These are phyloP conservation scores for Anarrhichthys ocellatus DNA, from an alignment of 2,113 vertebrate genomes.

Conservation along the genomic window DNA sequence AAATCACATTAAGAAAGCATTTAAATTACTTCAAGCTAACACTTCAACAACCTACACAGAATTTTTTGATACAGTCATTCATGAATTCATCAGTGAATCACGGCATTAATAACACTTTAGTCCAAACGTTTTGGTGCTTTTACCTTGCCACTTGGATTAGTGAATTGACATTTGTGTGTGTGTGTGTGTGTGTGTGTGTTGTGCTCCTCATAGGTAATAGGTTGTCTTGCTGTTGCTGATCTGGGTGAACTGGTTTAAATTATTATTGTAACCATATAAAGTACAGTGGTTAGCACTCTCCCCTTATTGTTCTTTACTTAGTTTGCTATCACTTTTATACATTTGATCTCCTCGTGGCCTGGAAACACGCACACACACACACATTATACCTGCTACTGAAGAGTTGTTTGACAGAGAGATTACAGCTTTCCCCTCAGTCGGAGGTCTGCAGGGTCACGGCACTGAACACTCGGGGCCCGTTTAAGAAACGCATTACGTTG, in stretches of 20 bases:
- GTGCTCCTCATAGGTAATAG: not conserved
- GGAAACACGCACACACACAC: conserved; percentile 45
- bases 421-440: conserved; percentile 59
- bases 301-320: conserved; percentile 12
- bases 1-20: conserved; percentile 30
- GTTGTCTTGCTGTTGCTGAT: conserved; percentile 7
- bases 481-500: conserved; percentile 59
- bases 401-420: conserved; percentile 69
- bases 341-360: conserved; percentile 24
- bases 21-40: conserved; percentile 24
- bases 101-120: conserved; percentile 7
- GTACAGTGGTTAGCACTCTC: not conserved
- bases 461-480: conserved; percentile 37
- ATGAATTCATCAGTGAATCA: not conserved
- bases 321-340: conserved; percentile 30
- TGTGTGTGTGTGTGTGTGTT: not conserved
- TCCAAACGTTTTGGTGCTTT: not conserved
- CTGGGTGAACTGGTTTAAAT: conserved; percentile 11
- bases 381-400: conserved; percentile 54
- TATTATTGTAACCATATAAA: conserved; percentile 17
- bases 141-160: not conserved
- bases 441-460: conserved; percentile 51
- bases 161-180: not conserved
- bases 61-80: conserved; percentile 23
- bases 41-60: not conserved